Evolutionary conservation across 1,140 invertebrate species (phyloP).

Genomic region (Lasioglossum albipes): DNA sequence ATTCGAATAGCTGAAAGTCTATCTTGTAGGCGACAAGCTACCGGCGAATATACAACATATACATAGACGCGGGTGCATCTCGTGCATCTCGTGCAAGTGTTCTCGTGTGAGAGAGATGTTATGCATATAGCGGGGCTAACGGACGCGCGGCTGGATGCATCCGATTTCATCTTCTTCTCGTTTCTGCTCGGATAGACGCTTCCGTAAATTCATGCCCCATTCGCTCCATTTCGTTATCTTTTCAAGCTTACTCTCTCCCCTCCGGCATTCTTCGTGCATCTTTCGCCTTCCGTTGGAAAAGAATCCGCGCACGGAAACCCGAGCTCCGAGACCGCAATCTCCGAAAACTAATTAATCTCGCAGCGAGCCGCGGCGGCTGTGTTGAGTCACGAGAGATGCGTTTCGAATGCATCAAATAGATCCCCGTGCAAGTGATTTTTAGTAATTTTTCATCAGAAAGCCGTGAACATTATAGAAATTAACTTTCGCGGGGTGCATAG

Average conservation of each 20-base stretch:
- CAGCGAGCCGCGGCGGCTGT: too few species aligned
- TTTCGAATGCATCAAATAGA: too few species aligned
- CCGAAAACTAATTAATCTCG: background rate
- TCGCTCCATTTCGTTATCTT: slow-evolving; percentile 43
- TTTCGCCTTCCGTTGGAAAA: background rate
- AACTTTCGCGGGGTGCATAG: too few species aligned
- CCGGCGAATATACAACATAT: background rate
- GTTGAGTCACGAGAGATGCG: too few species aligned
- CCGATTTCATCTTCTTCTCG: slow-evolving; percentile 44
- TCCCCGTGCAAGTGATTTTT: too few species aligned
- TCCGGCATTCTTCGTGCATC: background rate
- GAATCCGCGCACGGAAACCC: background rate
- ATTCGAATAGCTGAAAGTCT: background rate
- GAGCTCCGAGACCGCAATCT: background rate
- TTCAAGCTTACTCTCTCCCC: background rate
- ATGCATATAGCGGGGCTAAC: slow-evolving; percentile 9
- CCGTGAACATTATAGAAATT: too few species aligned
- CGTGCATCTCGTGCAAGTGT: background rate
- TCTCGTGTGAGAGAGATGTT: background rate
- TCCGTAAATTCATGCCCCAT: slow-evolving; percentile 40
- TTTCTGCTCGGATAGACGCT: slow-evolving; percentile 32
- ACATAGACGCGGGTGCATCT: background rate
- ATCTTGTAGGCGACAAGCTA: background rate
- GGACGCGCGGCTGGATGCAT: slow-evolving; percentile 23
- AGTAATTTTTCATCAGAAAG: too few species aligned